Base-by-base conservation (phyloP, 2,797 vertebrate species). In the Miichthys miiuy region DNA sequence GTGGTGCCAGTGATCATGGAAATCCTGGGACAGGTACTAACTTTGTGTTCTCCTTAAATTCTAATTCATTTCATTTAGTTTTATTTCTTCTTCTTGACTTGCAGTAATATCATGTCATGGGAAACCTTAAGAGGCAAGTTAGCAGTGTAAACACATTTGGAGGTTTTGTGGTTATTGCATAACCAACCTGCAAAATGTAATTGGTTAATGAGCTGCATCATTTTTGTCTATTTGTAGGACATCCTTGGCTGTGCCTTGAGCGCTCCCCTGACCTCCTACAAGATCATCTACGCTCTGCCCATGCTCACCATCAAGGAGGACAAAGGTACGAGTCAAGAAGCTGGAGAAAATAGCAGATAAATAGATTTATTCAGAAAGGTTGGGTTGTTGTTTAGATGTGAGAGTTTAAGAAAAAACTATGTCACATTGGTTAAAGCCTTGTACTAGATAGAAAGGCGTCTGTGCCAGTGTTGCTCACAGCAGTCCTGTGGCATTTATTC, bases 261-360 rank as follows among this genome's bases (percentile, higher is more conserved):
- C 4, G 98, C 98, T 14, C 98, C 98, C 12, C 92, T 99, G 66
- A 97, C 95, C 0, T 83, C 93, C 52, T 99, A 99, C 84, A 97
- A 96, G 81, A 93, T 96, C 72, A 96, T 99, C 21, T 98, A 98
- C 1, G 95, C 96, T 68, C 96, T 99, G 71, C 98, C 98, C n/a
- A 99, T 99, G 98, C 96, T 99, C 75, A 99, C 97, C 44, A 99
- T 99, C 91, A 99, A 98, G 89, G 98, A 99, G 82, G 97, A 99
- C 82, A 99, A 99, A 98, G 98, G 98, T 98, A 96, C 0, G 4
- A 68, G 18, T 60, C 14, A 50, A 51, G 2, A 58, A 57, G n/a
- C 72, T 47, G 0, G 23, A 0, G 12, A 2, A 41, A 16, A 16
- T 17, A 6, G 34, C 0, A 4, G 8, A 65, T n/a, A 42, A 5